A percentile compares a stretch with the other conserved stretches of the same genome.
Conservation (phyloP, 2,888 invertebrate genomes). For the Ectemnius cavifrons region DNA sequence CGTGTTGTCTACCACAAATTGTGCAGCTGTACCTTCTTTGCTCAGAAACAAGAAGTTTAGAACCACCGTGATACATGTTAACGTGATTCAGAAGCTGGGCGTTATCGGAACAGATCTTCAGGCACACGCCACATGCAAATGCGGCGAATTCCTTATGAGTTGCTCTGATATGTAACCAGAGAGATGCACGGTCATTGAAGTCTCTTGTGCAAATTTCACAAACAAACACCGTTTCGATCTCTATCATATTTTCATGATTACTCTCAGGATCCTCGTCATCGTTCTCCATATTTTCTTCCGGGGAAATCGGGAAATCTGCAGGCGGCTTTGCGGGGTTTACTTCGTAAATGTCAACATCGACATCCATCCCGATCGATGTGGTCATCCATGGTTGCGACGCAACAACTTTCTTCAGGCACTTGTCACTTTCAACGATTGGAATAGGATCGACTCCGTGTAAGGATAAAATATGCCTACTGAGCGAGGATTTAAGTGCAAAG, state of each 20-base stretch:
- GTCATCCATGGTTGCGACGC: conserved; percentile 56
- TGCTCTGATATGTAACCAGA: conserved; percentile 80
- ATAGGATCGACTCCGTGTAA: conserved; percentile 79
- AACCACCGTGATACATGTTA: conserved; percentile 78
- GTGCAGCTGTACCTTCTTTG: conserved; percentile 77
- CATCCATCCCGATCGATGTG: conserved; percentile 55
- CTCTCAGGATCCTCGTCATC: conserved; percentile 70
- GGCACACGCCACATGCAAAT: conserved; percentile 80
- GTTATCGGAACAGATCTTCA: conserved; percentile 79
- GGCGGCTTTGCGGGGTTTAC: conserved; percentile 9
- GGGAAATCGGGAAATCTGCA: conserved; percentile 42
- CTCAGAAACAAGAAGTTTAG: conserved; percentile 74
- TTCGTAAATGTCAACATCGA: conserved; percentile 7
- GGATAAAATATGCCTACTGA: conserved; percentile 79
- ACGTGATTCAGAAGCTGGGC: conserved; percentile 79
- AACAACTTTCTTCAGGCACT: conserved; percentile 68
- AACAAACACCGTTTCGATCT: conserved; percentile 78
- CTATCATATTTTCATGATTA: conserved; percentile 73
- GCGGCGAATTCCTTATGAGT: conserved; percentile 80
- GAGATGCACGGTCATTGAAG: conserved; percentile 79
- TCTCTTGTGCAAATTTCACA: conserved; percentile 79
- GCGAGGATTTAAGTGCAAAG: conserved; percentile 77
- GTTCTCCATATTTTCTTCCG: conserved; percentile 59
- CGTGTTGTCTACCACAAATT: conserved; percentile 81
- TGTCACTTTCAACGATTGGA: conserved; percentile 73